These are phyloP conservation scores for Rhimphoctona megacephalus DNA, from an alignment of 2,888 invertebrate species.

Conservation along the genomic window DNA sequence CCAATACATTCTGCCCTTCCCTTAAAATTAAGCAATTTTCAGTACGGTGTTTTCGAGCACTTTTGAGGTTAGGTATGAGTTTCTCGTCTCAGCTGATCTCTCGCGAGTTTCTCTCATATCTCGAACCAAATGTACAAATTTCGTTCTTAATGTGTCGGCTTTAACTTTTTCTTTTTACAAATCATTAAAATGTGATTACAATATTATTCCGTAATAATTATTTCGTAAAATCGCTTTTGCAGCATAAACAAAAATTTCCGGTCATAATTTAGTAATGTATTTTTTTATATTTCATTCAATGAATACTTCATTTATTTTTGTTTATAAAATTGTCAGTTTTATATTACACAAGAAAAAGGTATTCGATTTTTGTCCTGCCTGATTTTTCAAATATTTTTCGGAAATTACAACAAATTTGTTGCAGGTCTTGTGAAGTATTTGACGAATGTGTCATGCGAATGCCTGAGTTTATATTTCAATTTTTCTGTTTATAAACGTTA, in stretches of 20 bases:
- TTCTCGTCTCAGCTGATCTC: not conserved
- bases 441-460: not conserved
- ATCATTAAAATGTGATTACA: not conserved
- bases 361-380: not conserved
- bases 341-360: not conserved
- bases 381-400: not conserved
- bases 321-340: not conserved
- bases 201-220: not conserved
- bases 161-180: not conserved
- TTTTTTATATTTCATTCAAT: not conserved
- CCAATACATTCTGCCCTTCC: not conserved
- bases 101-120: not conserved
- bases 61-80: constrained; percentile 15
- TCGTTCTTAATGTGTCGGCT: not conserved
- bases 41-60: not conserved
- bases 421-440: not conserved
- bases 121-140: not conserved
- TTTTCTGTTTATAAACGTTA: not conserved
- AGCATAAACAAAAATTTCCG: not conserved
- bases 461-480: not conserved
- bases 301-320: not conserved
- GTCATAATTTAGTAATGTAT: not conserved
- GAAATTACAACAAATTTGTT: not conserved
- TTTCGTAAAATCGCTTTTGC: not conserved
- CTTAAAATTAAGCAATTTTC: not conserved